A percentile compares a stretch with the other conserved stretches of the same genome.
Evolutionary conservation across 1,140 invertebrate species (phyloP).

Genomic region (Reticulitermes speratus): DNA sequence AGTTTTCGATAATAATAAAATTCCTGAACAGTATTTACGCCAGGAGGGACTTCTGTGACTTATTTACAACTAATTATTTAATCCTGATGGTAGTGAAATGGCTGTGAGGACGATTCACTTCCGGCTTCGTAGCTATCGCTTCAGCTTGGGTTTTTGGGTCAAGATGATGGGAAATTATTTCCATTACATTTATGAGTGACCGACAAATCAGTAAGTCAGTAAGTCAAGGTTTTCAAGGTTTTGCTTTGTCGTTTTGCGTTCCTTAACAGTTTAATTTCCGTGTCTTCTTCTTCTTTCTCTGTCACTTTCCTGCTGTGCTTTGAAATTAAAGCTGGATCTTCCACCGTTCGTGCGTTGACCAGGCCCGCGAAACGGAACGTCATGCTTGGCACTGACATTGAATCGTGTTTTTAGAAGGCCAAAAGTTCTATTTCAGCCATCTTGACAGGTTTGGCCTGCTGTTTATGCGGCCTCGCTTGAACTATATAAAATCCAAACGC

Average conservation of each 20-base stretch:
- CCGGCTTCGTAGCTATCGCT: not conserved
- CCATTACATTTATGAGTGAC: not conserved
- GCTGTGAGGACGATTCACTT: not conserved
- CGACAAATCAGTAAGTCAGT: not conserved
- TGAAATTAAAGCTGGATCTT: too few species aligned
- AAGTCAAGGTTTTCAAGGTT: not conserved
- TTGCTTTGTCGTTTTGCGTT: too few species aligned
- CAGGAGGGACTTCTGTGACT: not conserved
- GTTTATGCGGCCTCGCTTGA: too few species aligned
- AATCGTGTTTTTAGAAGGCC: too few species aligned
- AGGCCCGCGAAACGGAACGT: too few species aligned
- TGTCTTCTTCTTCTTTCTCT: not conserved
- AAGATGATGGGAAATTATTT: not conserved
- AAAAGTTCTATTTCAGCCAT: too few species aligned
- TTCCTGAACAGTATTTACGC: not conserved
- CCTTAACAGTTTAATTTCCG: not conserved
- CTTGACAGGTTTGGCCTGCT: too few species aligned
- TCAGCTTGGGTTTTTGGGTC: slow-evolving; percentile 14
- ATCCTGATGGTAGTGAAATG: not conserved
- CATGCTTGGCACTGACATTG: too few species aligned
- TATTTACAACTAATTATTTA: not conserved
- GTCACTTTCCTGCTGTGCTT: not conserved
- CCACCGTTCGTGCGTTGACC: too few species aligned
- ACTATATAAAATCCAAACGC: too few species aligned
- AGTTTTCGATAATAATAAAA: slow-evolving; percentile 5